These are phyloP conservation scores for Hippoglossus hippoglossus DNA, from an alignment of 2,797 vertebrate species.

Conservation along the genomic window DNA sequence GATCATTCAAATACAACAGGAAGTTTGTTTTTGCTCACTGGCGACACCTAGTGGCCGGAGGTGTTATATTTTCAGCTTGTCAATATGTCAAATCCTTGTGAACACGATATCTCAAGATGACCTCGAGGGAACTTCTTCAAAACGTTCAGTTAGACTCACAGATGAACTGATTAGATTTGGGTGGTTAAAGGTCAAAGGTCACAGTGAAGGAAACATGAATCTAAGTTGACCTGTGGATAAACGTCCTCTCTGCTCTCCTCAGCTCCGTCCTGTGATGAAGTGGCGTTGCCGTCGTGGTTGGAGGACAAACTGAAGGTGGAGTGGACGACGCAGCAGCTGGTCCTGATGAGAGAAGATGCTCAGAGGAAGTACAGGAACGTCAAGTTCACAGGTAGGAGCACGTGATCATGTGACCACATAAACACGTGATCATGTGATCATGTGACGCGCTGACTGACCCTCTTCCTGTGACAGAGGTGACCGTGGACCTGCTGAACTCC, in stretches of 20 bases:
- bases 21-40: too few species aligned
- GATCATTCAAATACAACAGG: too few species aligned
- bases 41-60: too few species aligned
- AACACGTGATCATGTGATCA: background rate
- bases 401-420: background rate
- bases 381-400: slow-evolving; percentile 87
- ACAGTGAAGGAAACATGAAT: background rate
- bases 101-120: too few species aligned
- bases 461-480: slow-evolving; percentile 77
- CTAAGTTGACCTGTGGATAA: too few species aligned
- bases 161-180: too few species aligned
- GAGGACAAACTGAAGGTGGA: slow-evolving; percentile 80
- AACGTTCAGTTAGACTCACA: too few species aligned
- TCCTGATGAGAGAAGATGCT: slow-evolving; percentile 82
- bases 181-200: too few species aligned
- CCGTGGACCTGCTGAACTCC: slow-evolving; percentile 88
- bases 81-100: too few species aligned
- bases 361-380: slow-evolving; percentile 77
- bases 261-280: slow-evolving; percentile 72
- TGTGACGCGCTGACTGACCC: background rate
- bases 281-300: slow-evolving; percentile 69
- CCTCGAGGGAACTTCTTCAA: too few species aligned
- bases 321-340: slow-evolving; percentile 84
- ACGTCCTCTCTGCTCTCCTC: too few species aligned
- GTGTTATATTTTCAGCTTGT: too few species aligned